Percentiles rank a stretch among this genome's conserved stretches.
Conservation (phyloP, 2,888 invertebrate species). For the Volucella bombylans region DNA sequence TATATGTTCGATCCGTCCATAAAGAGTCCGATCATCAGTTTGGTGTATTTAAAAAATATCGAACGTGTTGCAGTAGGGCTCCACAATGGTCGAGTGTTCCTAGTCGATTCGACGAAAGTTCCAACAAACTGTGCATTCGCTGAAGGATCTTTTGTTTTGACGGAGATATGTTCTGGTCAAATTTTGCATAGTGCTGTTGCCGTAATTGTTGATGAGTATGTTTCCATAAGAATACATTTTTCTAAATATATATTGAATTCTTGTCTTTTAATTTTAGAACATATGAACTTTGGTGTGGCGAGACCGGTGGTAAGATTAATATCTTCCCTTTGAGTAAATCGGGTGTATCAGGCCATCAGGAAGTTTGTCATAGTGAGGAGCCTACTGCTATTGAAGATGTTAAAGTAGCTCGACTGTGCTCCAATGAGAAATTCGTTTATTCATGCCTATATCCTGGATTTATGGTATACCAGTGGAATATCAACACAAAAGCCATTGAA, state of each 20-base stretch:
- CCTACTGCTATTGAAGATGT: conserved; percentile 80
- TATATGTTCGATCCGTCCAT: conserved; percentile 88
- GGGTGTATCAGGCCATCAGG: conserved; percentile 89
- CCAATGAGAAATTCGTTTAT: conserved; percentile 86
- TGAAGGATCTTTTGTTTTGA: conserved; percentile 90
- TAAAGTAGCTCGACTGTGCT: conserved; percentile 88
- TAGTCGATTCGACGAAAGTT: conserved; percentile 86
- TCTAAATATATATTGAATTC: no score
- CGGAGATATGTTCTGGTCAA: conserved; percentile 88
- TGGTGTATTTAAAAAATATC: conserved; percentile 86
- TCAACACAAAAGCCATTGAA: conserved; percentile 86
- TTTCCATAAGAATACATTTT: neutral
- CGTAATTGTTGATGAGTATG: conserved; percentile 81
- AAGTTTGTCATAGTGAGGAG: conserved; percentile 85
- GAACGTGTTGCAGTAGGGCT: conserved; percentile 92
- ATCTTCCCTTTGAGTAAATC: conserved; percentile 89
- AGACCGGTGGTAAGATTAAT: conserved; percentile 89
- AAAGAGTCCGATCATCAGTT: conserved; percentile 86
- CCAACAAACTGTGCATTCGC: conserved; percentile 85
- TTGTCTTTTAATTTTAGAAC: conserved; percentile 79
- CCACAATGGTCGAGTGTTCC: conserved; percentile 89
- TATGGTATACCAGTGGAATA: conserved; percentile 94
- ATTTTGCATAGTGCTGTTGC: conserved; percentile 88
- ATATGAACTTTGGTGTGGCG: conserved; percentile 95
- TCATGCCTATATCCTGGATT: conserved; percentile 94